phyloP scores from a whole-genome alignment of 2,113 vertebrate species.

The Sinocyclocheilus rhinocerous region DNA sequence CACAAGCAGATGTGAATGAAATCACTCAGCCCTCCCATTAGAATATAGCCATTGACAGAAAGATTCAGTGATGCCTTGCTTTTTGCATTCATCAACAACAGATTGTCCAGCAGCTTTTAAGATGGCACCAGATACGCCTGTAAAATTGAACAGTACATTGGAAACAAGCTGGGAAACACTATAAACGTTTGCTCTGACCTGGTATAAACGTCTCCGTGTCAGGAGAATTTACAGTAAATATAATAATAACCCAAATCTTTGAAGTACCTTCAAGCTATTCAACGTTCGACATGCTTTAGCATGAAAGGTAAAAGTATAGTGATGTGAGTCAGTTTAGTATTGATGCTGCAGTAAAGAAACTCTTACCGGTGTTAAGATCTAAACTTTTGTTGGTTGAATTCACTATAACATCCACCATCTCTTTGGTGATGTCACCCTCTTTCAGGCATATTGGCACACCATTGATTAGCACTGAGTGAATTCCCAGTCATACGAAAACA shows the following conservation, averaged over 20 bases:
- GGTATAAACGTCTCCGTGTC: neutral
- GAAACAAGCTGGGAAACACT: neutral
- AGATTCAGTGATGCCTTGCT: slow-evolving; percentile 49
- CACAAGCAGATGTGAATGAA: neutral
- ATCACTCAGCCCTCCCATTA: neutral
- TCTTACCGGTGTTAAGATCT: slow-evolving; percentile 62
- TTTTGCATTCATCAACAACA: slow-evolving; percentile 61
- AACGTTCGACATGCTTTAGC: neutral
- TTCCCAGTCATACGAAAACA: neutral
- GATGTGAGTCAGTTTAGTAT: neutral
- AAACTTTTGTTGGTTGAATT: slow-evolving; percentile 62
- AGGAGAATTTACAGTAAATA: neutral
- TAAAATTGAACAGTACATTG: neutral
- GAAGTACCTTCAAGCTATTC: neutral
- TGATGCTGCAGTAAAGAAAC: neutral
- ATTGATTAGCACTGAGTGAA: slow-evolving; percentile 48
- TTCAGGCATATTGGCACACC: slow-evolving; percentile 59
- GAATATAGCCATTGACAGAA: neutral
- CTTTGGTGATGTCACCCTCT: slow-evolving; percentile 66
- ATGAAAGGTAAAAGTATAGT: neutral
- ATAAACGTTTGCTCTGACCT: neutral
- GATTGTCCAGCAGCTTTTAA: slow-evolving; percentile 61
- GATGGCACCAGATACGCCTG: slow-evolving; percentile 68
- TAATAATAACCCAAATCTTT: neutral
- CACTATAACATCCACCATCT: slow-evolving; percentile 65